These are phyloP conservation scores for Cyclopterus lumpus DNA, from an alignment of 2,797 vertebrate genomes.

Conservation along the genomic window DNA sequence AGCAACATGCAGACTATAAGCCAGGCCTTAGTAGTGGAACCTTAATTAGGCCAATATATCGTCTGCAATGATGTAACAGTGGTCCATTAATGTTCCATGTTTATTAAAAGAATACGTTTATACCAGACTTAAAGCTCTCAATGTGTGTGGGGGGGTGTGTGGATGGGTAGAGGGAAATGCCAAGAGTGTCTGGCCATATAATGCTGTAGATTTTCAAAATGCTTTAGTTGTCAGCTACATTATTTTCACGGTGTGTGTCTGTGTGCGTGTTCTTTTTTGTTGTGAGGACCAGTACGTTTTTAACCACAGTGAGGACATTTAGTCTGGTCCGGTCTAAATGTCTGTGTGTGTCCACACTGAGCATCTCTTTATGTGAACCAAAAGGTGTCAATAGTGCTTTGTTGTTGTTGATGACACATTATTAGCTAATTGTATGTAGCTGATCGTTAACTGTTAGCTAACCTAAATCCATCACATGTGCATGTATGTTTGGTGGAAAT, in stretches of 20 bases:
- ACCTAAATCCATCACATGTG: constrained; percentile 35
- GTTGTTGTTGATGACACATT: not conserved
- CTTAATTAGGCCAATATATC: not conserved
- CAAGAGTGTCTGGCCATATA: constrained; percentile 10
- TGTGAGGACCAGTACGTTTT: not conserved
- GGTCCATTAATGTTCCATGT: not conserved
- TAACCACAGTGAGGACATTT: not conserved
- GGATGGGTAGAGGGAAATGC: constrained; percentile 1
- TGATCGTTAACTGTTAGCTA: not conserved
- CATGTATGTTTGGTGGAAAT: constrained; percentile 39
- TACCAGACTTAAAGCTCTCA: constrained; percentile 22
- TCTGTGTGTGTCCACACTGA: not conserved
- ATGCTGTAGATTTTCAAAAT: constrained; percentile 17
- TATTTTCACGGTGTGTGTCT: not conserved
- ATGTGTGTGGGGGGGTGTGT: constrained; percentile 33
- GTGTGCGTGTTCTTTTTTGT: not conserved
- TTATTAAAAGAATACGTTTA: constrained; percentile 8
- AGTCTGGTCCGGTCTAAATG: not conserved
- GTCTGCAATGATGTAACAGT: not conserved
- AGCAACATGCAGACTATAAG: not conserved
- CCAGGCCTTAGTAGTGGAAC: not conserved
- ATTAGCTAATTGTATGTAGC: not conserved
- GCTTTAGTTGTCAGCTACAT: constrained; percentile 20
- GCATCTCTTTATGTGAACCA: not conserved
- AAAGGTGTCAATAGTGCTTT: not conserved